Conservation (phyloP, 2,113 vertebrate species). For the Gymnarchus niloticus region DNA sequence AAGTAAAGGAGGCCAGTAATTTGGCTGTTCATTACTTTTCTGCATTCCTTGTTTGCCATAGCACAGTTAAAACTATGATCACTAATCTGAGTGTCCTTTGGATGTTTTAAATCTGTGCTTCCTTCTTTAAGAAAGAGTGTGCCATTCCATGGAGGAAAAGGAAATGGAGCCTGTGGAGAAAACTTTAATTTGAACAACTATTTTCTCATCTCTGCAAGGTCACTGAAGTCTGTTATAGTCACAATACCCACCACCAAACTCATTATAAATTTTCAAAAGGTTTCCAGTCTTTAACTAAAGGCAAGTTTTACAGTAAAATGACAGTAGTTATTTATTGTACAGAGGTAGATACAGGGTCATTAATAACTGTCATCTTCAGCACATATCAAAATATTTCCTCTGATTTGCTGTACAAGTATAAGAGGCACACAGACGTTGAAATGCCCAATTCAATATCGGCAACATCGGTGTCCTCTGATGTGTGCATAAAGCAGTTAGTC, state of each 20-base stretch:
- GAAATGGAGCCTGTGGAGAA: too few species aligned
- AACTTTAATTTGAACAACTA: too few species aligned
- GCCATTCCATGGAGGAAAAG: too few species aligned
- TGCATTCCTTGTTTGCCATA: background rate
- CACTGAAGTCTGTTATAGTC: background rate
- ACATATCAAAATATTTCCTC: background rate
- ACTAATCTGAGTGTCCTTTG: background rate
- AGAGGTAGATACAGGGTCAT: background rate
- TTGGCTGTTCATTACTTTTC: background rate
- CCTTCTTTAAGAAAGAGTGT: too few species aligned
- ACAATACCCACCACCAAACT: background rate
- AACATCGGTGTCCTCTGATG: background rate
- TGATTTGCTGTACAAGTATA: background rate
- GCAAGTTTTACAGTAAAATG: background rate
- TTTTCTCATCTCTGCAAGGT: too few species aligned
- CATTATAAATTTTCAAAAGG: background rate
- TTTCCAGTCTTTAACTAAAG: background rate
- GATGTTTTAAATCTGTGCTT: background rate
- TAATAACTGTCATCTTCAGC: background rate
- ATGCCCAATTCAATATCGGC: background rate
- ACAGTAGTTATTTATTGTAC: background rate
- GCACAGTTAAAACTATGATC: background rate
- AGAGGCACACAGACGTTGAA: background rate
- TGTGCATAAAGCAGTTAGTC: background rate
- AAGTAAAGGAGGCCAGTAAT: background rate